Conservation (phyloP, 2,113 vertebrate species). For the Tylochromis polylepis region DNA sequence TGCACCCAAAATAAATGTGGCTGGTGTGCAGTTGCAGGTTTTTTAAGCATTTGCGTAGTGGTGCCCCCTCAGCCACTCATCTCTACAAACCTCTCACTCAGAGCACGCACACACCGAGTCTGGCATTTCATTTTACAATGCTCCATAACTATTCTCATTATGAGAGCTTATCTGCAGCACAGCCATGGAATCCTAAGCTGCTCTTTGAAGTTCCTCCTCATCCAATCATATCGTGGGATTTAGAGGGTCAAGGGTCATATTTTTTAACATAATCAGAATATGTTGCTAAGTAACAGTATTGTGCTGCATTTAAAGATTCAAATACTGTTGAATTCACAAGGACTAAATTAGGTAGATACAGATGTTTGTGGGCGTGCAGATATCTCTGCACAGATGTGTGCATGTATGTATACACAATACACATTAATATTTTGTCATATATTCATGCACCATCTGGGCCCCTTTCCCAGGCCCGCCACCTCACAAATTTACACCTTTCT, state of each 20-base stretch:
- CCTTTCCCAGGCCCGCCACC: neutral
- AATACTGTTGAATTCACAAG: slow-evolving; percentile 24
- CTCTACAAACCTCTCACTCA: neutral
- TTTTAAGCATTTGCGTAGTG: neutral
- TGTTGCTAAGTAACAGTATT: slow-evolving; percentile 59
- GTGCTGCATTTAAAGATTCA: slow-evolving; percentile 41
- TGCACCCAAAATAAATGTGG: neutral
- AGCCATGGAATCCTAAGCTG: slow-evolving; percentile 58
- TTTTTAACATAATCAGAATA: slow-evolving; percentile 62
- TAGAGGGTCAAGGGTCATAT: slow-evolving; percentile 43
- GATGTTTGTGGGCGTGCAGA: neutral
- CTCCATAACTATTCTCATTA: slow-evolving; percentile 62
- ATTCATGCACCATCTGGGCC: neutral
- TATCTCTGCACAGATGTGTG: neutral
- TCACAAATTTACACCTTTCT: neutral
- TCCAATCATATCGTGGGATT: slow-evolving; percentile 42
- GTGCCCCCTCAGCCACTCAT: neutral
- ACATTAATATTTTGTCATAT: neutral
- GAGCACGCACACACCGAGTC: neutral
- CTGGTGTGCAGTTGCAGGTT: neutral
- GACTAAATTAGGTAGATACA: slow-evolving; percentile 22
- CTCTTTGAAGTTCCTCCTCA: slow-evolving; percentile 59
- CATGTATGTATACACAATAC: neutral
- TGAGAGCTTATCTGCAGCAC: slow-evolving; percentile 55
- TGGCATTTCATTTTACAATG: slow-evolving; percentile 45